Base-by-base conservation (phyloP, 2,797 vertebrate genomes). In the Hippocampus kuda region DNA sequence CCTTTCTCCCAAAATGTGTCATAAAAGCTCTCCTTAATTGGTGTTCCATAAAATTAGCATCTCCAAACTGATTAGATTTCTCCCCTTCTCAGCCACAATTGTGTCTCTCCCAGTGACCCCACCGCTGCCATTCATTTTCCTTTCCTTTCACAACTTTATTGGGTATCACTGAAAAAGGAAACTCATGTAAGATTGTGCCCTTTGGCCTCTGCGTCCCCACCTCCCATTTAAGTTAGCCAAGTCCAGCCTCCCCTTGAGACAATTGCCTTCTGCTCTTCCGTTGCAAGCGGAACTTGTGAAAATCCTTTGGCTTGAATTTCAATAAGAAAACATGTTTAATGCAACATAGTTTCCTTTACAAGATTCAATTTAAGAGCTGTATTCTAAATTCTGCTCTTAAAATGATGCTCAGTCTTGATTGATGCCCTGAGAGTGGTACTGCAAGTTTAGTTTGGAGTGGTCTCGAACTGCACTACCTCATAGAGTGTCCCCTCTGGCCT, bases 1-100 rank as follows among this genome's bases (percentile, higher is more conserved):
- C 88, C 90, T 89, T 89, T 88, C 83, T 82, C 66, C 16, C 70
- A 85, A 84, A 86, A 85, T 87, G 84, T 80, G 75, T 87, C 83
- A 91, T 91, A 92, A 92, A 89, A 88, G 84, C 85, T 86, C 78
- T 79, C 78, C 85, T 91, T 92, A 92, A 91, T 91, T 91, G 90
- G 84, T 86, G 84, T 82, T 84, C 90, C 86, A 90, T 91, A 92
- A 91, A 91, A 92, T 92, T 91, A 83, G 90, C 91, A 92, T 91
- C 82, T 90, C 87, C 86, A 91, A 88, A 85, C 88, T 84, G 80
- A 84, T 90, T 87, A 83, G 89, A 90, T 90, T 90, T 91, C 90
- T 90, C 90, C 86, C 88, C 80, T 79, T 71, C 81, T 83, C 72
- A 41, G 70, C 75, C 26, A 51, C 82, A 68, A 80, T 90, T 90